These are phyloP conservation scores for Oryzias dopingdopingensis DNA, from an alignment of 2,797 vertebrate genomes.

Conservation along the genomic window DNA sequence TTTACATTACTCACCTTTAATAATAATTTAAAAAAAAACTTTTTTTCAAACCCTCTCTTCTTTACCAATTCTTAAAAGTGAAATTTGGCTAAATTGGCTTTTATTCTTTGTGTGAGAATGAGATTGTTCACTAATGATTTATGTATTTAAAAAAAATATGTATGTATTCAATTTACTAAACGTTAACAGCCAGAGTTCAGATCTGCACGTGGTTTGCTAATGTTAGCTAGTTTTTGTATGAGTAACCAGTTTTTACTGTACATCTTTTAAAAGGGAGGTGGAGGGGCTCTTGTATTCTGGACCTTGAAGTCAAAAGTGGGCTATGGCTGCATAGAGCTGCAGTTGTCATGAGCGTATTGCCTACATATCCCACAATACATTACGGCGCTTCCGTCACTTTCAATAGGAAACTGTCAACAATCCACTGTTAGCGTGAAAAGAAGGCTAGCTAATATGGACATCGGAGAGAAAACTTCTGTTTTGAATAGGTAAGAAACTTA, in stretches of 20 bases:
- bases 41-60: too few species aligned
- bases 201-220: constrained; percentile 25
- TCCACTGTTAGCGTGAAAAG: constrained; percentile 65
- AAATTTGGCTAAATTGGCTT: too few species aligned
- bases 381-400: background rate
- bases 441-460: constrained; percentile 73
- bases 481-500: constrained; percentile 64
- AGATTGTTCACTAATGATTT: background rate
- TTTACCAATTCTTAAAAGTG: too few species aligned
- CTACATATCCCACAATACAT: constrained; percentile 69
- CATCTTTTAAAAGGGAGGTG: background rate
- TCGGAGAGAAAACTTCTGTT: constrained; percentile 63
- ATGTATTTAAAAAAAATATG: background rate
- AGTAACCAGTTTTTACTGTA: constrained; percentile 10
- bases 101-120: too few species aligned
- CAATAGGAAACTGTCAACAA: constrained; percentile 73
- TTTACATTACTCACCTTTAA: too few species aligned
- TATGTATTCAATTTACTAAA: background rate
- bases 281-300: constrained; percentile 48
- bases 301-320: constrained; percentile 46
- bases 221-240: constrained; percentile 2
- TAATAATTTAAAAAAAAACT: too few species aligned
- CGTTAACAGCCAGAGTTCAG: background rate
- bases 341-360: fast-evolving
- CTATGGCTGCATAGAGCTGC: fast-evolving